These are phyloP conservation scores for Cecidostiba fungosa DNA, from an alignment of 2,888 invertebrate species.

Conservation along the genomic window DNA sequence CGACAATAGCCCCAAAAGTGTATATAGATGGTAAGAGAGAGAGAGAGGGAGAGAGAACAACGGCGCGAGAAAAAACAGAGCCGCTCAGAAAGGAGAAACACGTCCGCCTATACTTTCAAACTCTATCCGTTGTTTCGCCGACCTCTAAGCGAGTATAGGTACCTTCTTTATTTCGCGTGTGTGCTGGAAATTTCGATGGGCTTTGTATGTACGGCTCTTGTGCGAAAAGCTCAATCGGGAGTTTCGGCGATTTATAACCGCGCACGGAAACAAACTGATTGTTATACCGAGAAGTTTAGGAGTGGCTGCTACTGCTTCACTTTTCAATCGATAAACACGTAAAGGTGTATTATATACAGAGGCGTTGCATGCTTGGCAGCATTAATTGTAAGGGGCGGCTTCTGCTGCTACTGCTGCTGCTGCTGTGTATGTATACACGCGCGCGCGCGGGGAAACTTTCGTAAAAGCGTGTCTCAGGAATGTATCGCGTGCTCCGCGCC, in stretches of 20 bases:
- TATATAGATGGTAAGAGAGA: background rate
- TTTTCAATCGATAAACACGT: slow-evolving; percentile 51
- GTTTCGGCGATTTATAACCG: slow-evolving; percentile 46
- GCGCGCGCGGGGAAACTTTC: slow-evolving; percentile 58
- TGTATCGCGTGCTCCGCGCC: slow-evolving; percentile 68
- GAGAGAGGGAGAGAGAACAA: background rate
- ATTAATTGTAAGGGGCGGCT: slow-evolving; percentile 61
- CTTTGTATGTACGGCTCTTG: background rate
- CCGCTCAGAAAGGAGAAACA: slow-evolving; percentile 38
- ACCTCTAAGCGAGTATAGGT: background rate
- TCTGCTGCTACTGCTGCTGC: background rate
- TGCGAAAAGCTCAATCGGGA: slow-evolving; percentile 23
- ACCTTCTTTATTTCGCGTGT: slow-evolving; percentile 49
- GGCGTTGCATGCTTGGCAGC: slow-evolving; percentile 56
- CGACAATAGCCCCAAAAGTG: slow-evolving; percentile 2
- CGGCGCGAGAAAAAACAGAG: too few species aligned
- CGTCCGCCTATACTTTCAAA: slow-evolving; percentile 30
- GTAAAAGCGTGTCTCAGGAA: slow-evolving; percentile 64
- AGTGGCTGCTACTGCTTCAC: background rate
- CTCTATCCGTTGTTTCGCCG: slow-evolving; percentile 25
- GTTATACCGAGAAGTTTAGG: slow-evolving; percentile 36
- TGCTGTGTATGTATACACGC: background rate
- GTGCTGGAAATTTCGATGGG: slow-evolving; percentile 50
- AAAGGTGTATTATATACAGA: background rate
- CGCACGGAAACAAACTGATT: slow-evolving; percentile 31